phyloP scores from a whole-genome alignment of 2,888 invertebrate genomes.

The Agapostemon virescens region DNA sequence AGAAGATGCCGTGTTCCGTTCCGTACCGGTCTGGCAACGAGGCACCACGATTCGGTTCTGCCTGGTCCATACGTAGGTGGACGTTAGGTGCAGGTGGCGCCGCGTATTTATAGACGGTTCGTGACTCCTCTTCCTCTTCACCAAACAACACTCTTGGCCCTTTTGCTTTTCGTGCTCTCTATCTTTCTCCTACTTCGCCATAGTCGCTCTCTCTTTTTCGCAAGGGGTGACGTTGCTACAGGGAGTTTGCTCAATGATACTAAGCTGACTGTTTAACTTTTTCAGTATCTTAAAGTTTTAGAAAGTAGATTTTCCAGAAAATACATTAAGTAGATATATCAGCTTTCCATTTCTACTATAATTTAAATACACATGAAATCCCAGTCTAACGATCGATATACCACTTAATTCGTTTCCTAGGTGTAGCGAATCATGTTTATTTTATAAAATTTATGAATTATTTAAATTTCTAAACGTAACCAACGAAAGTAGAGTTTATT shows the following conservation, averaged over 20 bases:
- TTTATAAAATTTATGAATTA: too few relatives aligned
- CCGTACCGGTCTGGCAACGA: conserved; percentile 52
- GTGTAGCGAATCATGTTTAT: too few relatives aligned
- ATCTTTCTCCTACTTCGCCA: conserved; percentile 24
- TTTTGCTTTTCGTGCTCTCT: conserved; percentile 51
- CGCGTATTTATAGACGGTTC: conserved; percentile 76
- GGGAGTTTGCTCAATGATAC: conserved; percentile 39
- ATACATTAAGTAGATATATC: too few relatives aligned
- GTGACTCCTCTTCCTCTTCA: conserved; percentile 77
- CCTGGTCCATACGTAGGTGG: conserved; percentile 72
- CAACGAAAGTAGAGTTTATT: too few relatives aligned
- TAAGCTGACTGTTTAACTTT: background rate
- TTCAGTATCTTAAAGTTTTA: too few relatives aligned
- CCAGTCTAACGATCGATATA: too few relatives aligned
- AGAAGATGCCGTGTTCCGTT: conserved; percentile 17
- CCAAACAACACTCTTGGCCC: conserved; percentile 54
- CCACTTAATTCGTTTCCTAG: too few relatives aligned
- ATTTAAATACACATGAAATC: too few relatives aligned
- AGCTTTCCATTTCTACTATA: too few relatives aligned
- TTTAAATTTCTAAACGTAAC: too few relatives aligned
- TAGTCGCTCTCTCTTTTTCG: conserved; percentile 1
- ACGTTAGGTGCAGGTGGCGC: conserved; percentile 78
- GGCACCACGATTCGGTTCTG: conserved; percentile 64
- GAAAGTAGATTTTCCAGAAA: too few relatives aligned
- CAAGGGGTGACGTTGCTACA: conserved; percentile 29